Base-by-base conservation (phyloP, 2,797 vertebrate species). In the Sebastes matsubarae region DNA sequence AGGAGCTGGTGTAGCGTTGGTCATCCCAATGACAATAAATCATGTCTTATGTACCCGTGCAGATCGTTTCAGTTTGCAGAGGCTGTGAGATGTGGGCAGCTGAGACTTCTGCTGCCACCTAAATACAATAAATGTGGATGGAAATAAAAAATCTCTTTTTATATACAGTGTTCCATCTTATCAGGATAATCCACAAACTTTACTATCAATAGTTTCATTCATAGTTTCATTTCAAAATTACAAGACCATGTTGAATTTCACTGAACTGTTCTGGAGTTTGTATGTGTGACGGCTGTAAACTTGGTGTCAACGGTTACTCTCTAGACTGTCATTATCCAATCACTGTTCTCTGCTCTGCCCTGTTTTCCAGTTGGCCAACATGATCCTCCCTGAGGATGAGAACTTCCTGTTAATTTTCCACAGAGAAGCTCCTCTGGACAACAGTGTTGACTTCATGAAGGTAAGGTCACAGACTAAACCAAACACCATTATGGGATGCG, bases 401-500 rank as follows among this genome's bases (percentile, higher is more conserved):
- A 98, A 98, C 92, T 99, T 99, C 89, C 95, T 99, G 60, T 93
- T 99, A 81, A 84, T 99, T 80, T 99, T 99, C 90, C 97, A 94
- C 69, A 93, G 96, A 90, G 98, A 99, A 94, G 95, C 97, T 64
- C 95, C 96, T 58, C 90, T 99, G 94, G 97, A 99, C 93, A 99
- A 97, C 94, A 99, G 98, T 0, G 98, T 99, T 60, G 97, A 99
- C 77, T 99, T 99, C 80, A 99, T 99, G 96, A 94, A 96, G 96
- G 98, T 99, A 83, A 82, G n/a, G 6, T 61, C 29, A 52, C 3
- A 57, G 8, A 25, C 42, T 4, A n/a, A 1, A 34, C 5, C 16
- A 12, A 69, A 66, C 30, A 52, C 22, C 20, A 46, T 36, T 14
- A 20, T 27, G 16, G 50, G 50, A 58, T 27, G 16, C 14, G 9